phyloP scores from a whole-genome alignment of 2,797 vertebrate species.

The Thunnus albacares region DNA sequence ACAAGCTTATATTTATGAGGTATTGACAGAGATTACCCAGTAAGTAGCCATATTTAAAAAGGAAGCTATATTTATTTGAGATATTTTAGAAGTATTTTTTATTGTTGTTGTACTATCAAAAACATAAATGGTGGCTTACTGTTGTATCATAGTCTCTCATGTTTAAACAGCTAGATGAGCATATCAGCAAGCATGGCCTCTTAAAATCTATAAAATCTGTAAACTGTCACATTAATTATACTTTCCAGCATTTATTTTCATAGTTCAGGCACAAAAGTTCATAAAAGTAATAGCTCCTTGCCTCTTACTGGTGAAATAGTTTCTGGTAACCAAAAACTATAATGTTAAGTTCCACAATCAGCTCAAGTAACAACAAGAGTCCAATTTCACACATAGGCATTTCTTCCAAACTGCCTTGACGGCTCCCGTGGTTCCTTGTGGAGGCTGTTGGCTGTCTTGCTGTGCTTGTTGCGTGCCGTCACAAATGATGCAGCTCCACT shows the following conservation, averaged over 20 bases:
- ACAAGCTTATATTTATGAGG: constrained; percentile 37
- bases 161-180: too few relatives aligned
- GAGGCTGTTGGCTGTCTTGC: constrained; percentile 53
- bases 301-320: constrained; percentile 57
- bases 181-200: too few relatives aligned
- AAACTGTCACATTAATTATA: constrained; percentile 1
- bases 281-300: not conserved
- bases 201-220: not conserved
- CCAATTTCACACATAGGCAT: constrained; percentile 91
- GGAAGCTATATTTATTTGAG: not conserved
- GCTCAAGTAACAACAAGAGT: constrained; percentile 66
- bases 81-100: too few relatives aligned
- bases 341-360: constrained; percentile 63
- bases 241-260: not conserved
- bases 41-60: not conserved
- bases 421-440: constrained; percentile 68
- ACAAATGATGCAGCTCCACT: constrained; percentile 85
- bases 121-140: too few relatives aligned
- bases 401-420: constrained; percentile 92
- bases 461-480: constrained; percentile 82
- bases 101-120: too few relatives aligned
- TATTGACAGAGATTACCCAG: constrained; percentile 49
- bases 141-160: too few relatives aligned
- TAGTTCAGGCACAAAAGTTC: not conserved
- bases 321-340: constrained; percentile 69